phyloP scores from a whole-genome alignment of 2,797 vertebrate species.

The Leptodactylus fallax region DNA sequence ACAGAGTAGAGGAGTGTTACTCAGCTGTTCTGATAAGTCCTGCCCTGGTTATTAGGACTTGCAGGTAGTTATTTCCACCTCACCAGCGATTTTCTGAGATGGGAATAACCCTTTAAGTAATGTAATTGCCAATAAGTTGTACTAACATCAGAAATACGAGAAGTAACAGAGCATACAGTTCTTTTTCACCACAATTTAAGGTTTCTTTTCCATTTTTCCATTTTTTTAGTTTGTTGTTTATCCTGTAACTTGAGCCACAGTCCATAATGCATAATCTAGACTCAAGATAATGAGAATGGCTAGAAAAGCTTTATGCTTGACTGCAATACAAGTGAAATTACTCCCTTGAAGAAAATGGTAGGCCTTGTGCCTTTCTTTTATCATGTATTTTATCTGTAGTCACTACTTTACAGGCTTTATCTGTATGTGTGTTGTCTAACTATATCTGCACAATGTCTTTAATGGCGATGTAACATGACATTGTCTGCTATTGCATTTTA shows the following conservation, averaged over 20 bases:
- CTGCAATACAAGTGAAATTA: conserved; percentile 3
- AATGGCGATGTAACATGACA: background rate
- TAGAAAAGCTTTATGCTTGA: conserved; percentile 23
- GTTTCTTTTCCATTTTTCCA: conserved; percentile 26
- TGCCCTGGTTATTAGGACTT: too few relatives aligned
- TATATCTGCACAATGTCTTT: background rate
- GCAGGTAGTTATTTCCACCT: too few relatives aligned
- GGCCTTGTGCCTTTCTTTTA: background rate
- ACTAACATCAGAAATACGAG: background rate
- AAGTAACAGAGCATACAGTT: background rate
- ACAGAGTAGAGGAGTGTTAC: too few relatives aligned
- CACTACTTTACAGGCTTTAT: background rate
- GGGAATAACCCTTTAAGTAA: background rate
- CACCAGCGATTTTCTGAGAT: too few relatives aligned
- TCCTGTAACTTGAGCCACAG: conserved; percentile 29
- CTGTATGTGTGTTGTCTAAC: background rate
- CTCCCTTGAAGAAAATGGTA: background rate
- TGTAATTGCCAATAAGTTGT: background rate
- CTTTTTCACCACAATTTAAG: conserved; percentile 10
- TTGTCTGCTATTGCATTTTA: background rate
- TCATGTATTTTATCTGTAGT: background rate
- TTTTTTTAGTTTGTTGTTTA: conserved; percentile 33
- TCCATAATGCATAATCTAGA: conserved; percentile 19
- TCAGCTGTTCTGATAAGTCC: too few relatives aligned
- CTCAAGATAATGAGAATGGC: conserved; percentile 21